A percentile compares a stretch with the other conserved stretches of the same genome.
These are phyloP conservation scores for Dolomedes plantarius DNA, from an alignment of 2,888 invertebrate species.

Conservation along the genomic window DNA sequence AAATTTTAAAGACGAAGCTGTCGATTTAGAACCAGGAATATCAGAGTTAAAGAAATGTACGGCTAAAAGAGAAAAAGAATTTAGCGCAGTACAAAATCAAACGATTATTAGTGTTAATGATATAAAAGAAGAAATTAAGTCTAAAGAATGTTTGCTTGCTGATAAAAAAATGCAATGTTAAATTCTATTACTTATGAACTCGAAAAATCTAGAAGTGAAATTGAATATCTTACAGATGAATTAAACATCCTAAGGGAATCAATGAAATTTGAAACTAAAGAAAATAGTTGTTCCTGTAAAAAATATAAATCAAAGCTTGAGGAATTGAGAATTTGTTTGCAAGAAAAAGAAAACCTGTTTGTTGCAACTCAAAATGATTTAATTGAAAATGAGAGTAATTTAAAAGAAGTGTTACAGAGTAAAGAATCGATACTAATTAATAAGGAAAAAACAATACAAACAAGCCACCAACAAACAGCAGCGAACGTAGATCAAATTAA, in stretches of 20 bases:
- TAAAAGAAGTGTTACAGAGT: slow-evolving; percentile 22
- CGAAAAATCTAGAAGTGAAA: not conserved
- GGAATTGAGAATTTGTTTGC: not conserved
- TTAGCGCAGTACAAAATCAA: not conserved
- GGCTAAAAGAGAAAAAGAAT: not conserved
- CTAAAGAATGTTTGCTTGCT: not conserved
- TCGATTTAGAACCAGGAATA: not conserved
- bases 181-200: slow-evolving; percentile 33
- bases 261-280: not conserved
- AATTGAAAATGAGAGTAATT: slow-evolving; percentile 55
- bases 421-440: slow-evolving; percentile 19
- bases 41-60: not conserved
- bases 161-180: slow-evolving; percentile 30
- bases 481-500: too few species aligned
- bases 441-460: slow-evolving; percentile 28
- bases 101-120: slow-evolving; percentile 55
- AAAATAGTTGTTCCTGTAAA: not conserved
- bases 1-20: too few species aligned
- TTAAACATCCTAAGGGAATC: slow-evolving; percentile 1
- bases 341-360: not conserved
- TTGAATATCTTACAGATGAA: slow-evolving; percentile 5
- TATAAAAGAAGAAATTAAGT: slow-evolving; percentile 22
- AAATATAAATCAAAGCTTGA: not conserved
- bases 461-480: too few species aligned
- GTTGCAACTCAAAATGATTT: not conserved